These are phyloP conservation scores for Drosophila ambigua DNA, from an alignment of 1,140 invertebrate genomes.

Conservation along the genomic window DNA sequence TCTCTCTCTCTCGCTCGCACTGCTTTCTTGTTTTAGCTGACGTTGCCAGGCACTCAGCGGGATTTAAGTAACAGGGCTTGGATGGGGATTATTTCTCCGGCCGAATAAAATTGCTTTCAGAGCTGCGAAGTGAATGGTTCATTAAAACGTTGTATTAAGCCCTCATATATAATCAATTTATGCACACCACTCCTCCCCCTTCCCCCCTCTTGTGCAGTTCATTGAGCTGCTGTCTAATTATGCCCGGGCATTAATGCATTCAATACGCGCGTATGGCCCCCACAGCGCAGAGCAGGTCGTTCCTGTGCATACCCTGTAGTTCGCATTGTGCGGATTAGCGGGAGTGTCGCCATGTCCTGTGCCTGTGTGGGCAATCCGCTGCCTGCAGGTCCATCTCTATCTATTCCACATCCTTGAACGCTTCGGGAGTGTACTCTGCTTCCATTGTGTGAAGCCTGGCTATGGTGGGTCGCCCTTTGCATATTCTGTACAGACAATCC, in stretches of 20 bases:
- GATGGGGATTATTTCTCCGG: slow-evolving; percentile 6
- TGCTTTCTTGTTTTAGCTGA: neutral
- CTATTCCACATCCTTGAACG: too few relatives aligned
- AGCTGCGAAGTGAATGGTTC: too few relatives aligned
- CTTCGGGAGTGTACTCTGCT: too few relatives aligned
- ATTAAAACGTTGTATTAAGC: too few relatives aligned
- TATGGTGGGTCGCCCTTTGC: too few relatives aligned
- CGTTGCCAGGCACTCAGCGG: slow-evolving; percentile 2
- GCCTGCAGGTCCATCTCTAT: neutral
- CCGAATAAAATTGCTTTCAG: too few relatives aligned
- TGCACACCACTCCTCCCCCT: neutral
- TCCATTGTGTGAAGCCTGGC: too few relatives aligned
- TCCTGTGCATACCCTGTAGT: neutral
- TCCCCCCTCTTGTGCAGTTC: slow-evolving; percentile 20
- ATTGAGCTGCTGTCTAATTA: slow-evolving; percentile 50
- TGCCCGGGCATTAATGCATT: slow-evolving; percentile 40
- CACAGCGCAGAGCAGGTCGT: neutral
- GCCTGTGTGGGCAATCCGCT: neutral
- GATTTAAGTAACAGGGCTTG: slow-evolving; percentile 18
- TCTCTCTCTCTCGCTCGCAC: neutral
- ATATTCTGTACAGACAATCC: too few relatives aligned
- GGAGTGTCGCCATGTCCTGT: neutral
- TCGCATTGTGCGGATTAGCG: too few relatives aligned
- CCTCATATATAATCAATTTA: neutral
- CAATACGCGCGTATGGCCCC: neutral